Base-by-base conservation (phyloP, 2,888 invertebrate species). In the Cephus spinipes region DNA sequence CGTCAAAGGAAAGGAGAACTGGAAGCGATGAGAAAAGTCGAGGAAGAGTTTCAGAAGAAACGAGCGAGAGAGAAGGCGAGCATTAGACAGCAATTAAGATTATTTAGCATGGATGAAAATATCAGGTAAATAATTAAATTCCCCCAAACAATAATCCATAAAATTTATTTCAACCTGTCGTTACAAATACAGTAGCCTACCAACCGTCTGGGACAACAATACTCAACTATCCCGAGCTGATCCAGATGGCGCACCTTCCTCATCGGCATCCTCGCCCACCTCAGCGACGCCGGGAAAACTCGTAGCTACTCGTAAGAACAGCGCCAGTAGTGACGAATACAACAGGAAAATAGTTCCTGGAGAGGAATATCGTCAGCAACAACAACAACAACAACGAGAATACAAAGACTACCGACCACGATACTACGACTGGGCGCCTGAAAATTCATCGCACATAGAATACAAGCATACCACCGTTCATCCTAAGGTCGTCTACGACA, bases 41-140 rank as follows among this genome's bases (percentile, higher is more conserved):
- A 97, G 89, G 97, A 97, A 89, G 97, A 97, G 90, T 97, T 97
- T 91, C 97, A 97, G 90, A 93, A 95, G 82, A 97, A 97, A 91
- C 93, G 97, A 73, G 96, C 96, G 68, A 93, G 95, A 81, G 96
- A 96, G 91, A 96, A 96, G 89, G 95, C 95, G 0, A 94, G 92
- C 83, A 96, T 96, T 81, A 92, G 96, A 36, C 96, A 96, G 84
- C 96, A 96, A 89, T 91, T 96, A 83, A 92, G 96, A 73, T 92
- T 96, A 33, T 95, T 95, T 86, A 95, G 94, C 76, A 93, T 95
- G 86, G 94, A 95, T 30, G 93, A 93, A 85, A 91, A 91, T 73
- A 91, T 92, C 69, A 93, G 93, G 90, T 92, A 75, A 40, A 40
- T 15, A 6, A 40, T 32, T 34, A 68, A 74, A 68, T 74, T 71